Evolutionary conservation across 2,113 vertebrate genomes (phyloP).

Genomic region (Percopsis transmontana): DNA sequence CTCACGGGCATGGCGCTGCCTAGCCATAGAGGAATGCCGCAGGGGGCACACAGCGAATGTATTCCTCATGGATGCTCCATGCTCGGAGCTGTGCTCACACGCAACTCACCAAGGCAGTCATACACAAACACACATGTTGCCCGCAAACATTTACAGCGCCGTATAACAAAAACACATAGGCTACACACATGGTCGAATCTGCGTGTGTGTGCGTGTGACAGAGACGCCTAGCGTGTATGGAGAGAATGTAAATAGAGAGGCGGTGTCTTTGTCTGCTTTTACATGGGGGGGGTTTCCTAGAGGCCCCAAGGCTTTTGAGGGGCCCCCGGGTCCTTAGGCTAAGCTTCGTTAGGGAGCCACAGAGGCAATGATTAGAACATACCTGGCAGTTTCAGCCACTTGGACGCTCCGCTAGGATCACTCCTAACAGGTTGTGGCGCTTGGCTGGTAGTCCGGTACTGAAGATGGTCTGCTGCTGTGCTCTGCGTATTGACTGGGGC

Average conservation of each 20-base stretch:
- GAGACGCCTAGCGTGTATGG: constrained; percentile 24
- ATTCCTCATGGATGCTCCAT: constrained; percentile 58
- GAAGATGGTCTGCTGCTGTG: constrained; percentile 73
- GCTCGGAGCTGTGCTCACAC: constrained; percentile 17
- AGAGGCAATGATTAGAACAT: constrained; percentile 70
- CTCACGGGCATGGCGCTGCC: constrained; percentile 59
- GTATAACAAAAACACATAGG: constrained; percentile 30
- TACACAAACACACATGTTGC: constrained; percentile 26
- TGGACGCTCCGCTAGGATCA: constrained; percentile 69
- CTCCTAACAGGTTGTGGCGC: constrained; percentile 73
- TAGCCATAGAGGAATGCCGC: constrained; percentile 63
- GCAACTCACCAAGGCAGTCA: constrained; percentile 32
- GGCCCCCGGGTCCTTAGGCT: constrained; percentile 44
- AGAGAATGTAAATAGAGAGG: constrained; percentile 45
- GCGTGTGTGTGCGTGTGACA: neutral
- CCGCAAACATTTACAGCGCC: constrained; percentile 30
- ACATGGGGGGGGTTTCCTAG: constrained; percentile 40
- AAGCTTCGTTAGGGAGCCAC: constrained; percentile 69
- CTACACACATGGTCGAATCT: neutral
- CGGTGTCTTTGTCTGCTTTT: constrained; percentile 35
- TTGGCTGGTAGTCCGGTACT: constrained; percentile 69
- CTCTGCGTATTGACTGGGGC: constrained; percentile 62
- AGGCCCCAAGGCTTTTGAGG: constrained; percentile 51
- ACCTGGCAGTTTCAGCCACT: constrained; percentile 75
- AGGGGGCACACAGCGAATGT: constrained; percentile 47